Percentiles rank a stretch among this genome's conserved stretches.
Evolutionary conservation across 2,888 invertebrate genomes (phyloP).

Genomic region (Pterostichus madidus): DNA sequence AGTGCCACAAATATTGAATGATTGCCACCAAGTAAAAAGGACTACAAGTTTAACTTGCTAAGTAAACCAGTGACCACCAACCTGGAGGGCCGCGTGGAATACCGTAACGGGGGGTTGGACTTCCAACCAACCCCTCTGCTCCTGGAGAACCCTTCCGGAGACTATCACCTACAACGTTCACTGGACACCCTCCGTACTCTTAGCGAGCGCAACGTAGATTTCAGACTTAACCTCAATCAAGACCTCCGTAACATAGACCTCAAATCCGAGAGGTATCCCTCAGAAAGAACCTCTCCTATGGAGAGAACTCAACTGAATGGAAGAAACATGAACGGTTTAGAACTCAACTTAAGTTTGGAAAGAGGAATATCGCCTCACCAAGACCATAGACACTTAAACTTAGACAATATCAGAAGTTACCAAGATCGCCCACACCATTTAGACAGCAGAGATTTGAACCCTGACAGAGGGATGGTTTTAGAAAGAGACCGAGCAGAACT

Average conservation of each 20-base stretch:
- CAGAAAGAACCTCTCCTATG: constrained; percentile 50
- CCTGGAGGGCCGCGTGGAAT: constrained; percentile 77
- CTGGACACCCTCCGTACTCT: constrained; percentile 76
- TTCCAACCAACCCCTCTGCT: constrained; percentile 75
- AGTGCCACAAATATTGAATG: neutral
- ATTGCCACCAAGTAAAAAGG: constrained; percentile 9
- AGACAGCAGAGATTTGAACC: constrained; percentile 74
- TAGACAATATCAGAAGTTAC: constrained; percentile 42
- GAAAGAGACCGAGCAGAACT: constrained; percentile 48
- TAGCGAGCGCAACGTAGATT: constrained; percentile 76
- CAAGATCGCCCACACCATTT: constrained; percentile 71
- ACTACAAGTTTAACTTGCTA: constrained; percentile 17
- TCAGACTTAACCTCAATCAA: constrained; percentile 75
- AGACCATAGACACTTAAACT: constrained; percentile 48
- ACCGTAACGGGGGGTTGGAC: constrained; percentile 76
- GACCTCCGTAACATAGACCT: constrained; percentile 72
- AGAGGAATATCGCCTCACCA: constrained; percentile 51
- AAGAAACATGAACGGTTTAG: constrained; percentile 72
- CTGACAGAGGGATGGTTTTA: constrained; percentile 66
- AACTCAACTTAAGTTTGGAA: constrained; percentile 74
- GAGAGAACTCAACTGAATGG: constrained; percentile 48
- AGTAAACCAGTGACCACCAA: constrained; percentile 48
- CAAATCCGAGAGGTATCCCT: constrained; percentile 47
- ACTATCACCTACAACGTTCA: constrained; percentile 76
- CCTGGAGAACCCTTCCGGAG: constrained; percentile 74